Evolutionary conservation across 2,888 invertebrate species (phyloP).

Genomic region (Trichogramma evanescens): DNA sequence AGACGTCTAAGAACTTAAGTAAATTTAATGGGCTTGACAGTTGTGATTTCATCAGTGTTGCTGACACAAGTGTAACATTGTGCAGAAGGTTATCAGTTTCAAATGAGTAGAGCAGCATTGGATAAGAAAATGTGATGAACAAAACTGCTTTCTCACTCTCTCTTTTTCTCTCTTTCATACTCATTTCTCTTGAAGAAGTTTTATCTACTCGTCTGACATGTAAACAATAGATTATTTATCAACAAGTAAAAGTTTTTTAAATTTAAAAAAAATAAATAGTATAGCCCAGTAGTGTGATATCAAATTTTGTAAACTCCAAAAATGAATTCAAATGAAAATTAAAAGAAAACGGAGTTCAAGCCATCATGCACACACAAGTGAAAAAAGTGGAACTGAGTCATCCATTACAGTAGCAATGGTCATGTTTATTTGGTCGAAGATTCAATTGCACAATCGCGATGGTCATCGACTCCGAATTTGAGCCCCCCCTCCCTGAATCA

Average conservation of each 20-base stretch:
- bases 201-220: background rate
- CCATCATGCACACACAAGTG: background rate
- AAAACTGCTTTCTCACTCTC: slow-evolving; percentile 4
- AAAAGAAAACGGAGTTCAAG: too few species aligned
- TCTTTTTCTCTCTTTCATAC: slow-evolving; percentile 4
- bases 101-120: slow-evolving; percentile 16
- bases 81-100: slow-evolving; percentile 21
- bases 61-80: slow-evolving; percentile 16
- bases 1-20: slow-evolving; percentile 1
- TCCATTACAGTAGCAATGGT: too few species aligned
- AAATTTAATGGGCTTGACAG: slow-evolving; percentile 6
- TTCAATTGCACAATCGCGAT: too few species aligned
- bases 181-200: background rate
- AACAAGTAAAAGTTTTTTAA: background rate
- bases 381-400: background rate
- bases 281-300: background rate
- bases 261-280: background rate
- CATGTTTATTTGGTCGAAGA: too few species aligned
- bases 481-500: too few species aligned
- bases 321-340: too few species aligned
- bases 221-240: background rate
- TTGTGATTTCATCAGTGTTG: slow-evolving; percentile 18
- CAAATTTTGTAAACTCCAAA: background rate
- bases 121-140: slow-evolving; percentile 9
- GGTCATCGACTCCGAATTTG: too few species aligned